Evolutionary conservation across 2,113 vertebrate species (phyloP).

Genomic region (Dasyornis broadbenti): DNA sequence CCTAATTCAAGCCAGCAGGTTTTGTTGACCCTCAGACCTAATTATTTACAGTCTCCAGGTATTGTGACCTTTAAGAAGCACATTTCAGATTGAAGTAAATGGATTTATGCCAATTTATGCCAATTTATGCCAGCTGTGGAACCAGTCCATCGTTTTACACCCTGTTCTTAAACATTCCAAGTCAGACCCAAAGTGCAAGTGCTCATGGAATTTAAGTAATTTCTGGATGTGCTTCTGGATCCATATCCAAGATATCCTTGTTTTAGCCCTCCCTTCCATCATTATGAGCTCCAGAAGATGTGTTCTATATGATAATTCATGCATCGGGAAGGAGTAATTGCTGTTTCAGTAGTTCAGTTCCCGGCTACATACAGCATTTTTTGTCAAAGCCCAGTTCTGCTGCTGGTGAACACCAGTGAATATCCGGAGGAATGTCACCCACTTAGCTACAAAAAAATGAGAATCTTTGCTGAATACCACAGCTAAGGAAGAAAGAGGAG

Average conservation of each 20-base stretch:
- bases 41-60: constrained; percentile 38
- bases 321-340: background rate
- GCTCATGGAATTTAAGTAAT: background rate
- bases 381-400: background rate
- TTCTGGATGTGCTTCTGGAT: background rate
- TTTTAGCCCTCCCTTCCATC: background rate
- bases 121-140: background rate
- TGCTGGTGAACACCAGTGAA: background rate
- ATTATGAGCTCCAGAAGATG: background rate
- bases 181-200: background rate
- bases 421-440: background rate
- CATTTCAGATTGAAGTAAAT: constrained; percentile 1
- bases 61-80: constrained; percentile 29
- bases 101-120: background rate
- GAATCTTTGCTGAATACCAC: background rate
- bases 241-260: background rate
- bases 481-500: background rate
- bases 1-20: constrained; percentile 32
- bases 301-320: background rate
- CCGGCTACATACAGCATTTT: background rate
- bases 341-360: background rate
- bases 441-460: background rate
- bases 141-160: background rate
- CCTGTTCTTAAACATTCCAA: constrained; percentile 31
- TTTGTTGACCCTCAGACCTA: constrained; percentile 33